phyloP scores from a whole-genome alignment of 1,140 invertebrate genomes.

The Camponotus pennsylvanicus region DNA sequence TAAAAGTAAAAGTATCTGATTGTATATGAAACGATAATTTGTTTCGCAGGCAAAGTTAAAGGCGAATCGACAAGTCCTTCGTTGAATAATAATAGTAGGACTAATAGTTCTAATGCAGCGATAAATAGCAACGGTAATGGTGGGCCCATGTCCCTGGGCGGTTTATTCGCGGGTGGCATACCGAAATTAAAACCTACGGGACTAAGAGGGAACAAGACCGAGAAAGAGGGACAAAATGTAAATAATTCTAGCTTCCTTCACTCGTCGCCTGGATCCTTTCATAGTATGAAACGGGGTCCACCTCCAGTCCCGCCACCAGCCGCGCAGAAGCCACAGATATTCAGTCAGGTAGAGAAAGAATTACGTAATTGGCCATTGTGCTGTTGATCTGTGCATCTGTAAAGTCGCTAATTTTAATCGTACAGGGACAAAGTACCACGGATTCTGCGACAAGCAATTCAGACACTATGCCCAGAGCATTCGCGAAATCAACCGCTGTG shows the following conservation, averaged over 20 bases:
- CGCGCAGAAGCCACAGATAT: slow-evolving; percentile 85
- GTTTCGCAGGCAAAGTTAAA: slow-evolving; percentile 82
- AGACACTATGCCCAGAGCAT: slow-evolving; percentile 78
- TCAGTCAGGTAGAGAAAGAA: slow-evolving; percentile 69
- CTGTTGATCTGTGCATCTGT: background rate
- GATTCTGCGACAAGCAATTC: slow-evolving; percentile 66
- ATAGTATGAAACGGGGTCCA: slow-evolving; percentile 85
- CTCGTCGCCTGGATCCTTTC: slow-evolving; percentile 65
- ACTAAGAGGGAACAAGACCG: slow-evolving; percentile 81
- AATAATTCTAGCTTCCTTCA: slow-evolving; percentile 75
- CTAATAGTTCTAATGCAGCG: slow-evolving; percentile 81
- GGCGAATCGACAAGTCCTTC: slow-evolving; percentile 79
- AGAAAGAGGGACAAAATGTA: slow-evolving; percentile 77
- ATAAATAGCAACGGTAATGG: slow-evolving; percentile 81
- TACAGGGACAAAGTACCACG: slow-evolving; percentile 42
- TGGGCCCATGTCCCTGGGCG: slow-evolving; percentile 89
- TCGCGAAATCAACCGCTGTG: slow-evolving; percentile 86
- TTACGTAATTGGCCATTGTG: background rate
- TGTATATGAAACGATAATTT: background rate
- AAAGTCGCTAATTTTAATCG: slow-evolving; percentile 31
- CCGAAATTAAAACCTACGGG: slow-evolving; percentile 94
- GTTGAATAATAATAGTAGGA: slow-evolving; percentile 76
- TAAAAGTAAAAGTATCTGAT: background rate
- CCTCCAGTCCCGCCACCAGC: slow-evolving; percentile 87
- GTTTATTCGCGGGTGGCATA: slow-evolving; percentile 94